Evolutionary conservation across 2,888 invertebrate genomes (phyloP), one percentile per base, ranked within the genome.

Genomic region (Horisme vitalbata): DNA sequence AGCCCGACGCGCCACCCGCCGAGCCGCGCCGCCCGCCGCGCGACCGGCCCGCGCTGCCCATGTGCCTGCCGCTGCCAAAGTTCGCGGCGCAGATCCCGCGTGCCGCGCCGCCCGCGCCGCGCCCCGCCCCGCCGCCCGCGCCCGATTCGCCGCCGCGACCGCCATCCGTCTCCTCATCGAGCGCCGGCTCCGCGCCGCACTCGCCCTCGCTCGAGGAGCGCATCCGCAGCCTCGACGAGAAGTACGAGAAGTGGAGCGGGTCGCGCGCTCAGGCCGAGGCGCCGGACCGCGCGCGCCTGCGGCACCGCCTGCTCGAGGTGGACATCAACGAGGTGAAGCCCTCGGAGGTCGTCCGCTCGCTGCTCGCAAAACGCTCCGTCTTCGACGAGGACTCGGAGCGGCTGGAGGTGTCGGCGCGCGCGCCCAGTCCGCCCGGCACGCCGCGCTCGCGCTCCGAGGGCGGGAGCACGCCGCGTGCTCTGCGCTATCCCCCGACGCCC

Each of bases 341-440:
- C 0, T 98, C 98, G 13, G 97, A 97, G 65, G 97, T 98, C 66
- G 96, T 97, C 24, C 96, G 96, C 69, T 96, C 97, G 13, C 92
- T 99, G 64, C 91, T 98, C 67, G 96, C 97, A 3, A 96, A 97
- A 79, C 94, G 95, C 55, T 97, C 97, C 37, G 96, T 99, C 39
- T 98, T 99, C 81, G 99, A 99, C 76, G 98, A 98, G 79, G 99
- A 99, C 78, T 93, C 95, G 26, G 97, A 98, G 81, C 91, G 99
- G 21, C 90, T 99, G 46, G 97, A 97, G 79, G 96, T 96, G 67
- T 94, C 95, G 92, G 94, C 73, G 94, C 97, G 80, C 93, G 96
- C 85, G 93, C 96, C 86, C 93, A 97, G 86, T 39, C 86, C 87
- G 18, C 11, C 33, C 5, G 55, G 47, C 1, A 63, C 61, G 3